Evolutionary conservation across 1,140 invertebrate genomes (phyloP).

Genomic region (Hycleus phaleratus): DNA sequence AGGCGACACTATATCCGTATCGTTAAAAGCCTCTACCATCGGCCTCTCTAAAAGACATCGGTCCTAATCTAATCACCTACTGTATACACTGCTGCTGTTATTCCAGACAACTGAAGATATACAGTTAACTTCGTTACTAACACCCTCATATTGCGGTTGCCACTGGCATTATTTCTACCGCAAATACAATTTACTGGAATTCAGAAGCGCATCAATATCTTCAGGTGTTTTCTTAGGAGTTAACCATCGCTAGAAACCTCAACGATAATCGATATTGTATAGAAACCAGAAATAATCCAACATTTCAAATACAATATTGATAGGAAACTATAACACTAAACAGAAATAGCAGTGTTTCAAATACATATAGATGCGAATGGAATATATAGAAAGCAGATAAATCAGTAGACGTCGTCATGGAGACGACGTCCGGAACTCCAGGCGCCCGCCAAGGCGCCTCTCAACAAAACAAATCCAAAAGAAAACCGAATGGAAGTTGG

Average conservation of each 20-base stretch:
- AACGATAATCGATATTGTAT: no score
- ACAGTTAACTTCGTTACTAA: constrained; percentile 8
- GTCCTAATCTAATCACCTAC: constrained; percentile 6
- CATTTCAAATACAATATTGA: constrained; percentile 5
- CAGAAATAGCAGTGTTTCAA: constrained; percentile 5
- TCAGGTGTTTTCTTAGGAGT: no score
- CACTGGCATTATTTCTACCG: constrained; percentile 4
- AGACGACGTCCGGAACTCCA: constrained; percentile 11
- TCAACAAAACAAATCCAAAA: not conserved
- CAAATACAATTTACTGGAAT: constrained; percentile 1
- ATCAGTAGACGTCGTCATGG: constrained; percentile 10
- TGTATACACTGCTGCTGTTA: not conserved
- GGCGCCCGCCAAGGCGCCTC: constrained; percentile 8
- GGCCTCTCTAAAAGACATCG: constrained; percentile 1
- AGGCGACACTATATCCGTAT: not conserved
- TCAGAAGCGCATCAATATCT: no score
- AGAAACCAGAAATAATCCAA: no score
- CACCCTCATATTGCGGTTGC: constrained; percentile 2
- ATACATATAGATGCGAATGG: not conserved
- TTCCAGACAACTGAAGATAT: not conserved
- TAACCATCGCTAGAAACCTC: no score
- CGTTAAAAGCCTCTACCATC: constrained; percentile 4
- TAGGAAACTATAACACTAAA: constrained; percentile 11
- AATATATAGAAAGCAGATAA: constrained; percentile 10
- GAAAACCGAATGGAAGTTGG: no score